phyloP scores from a whole-genome alignment of 2,888 invertebrate species.

The Lottia scabra region DNA sequence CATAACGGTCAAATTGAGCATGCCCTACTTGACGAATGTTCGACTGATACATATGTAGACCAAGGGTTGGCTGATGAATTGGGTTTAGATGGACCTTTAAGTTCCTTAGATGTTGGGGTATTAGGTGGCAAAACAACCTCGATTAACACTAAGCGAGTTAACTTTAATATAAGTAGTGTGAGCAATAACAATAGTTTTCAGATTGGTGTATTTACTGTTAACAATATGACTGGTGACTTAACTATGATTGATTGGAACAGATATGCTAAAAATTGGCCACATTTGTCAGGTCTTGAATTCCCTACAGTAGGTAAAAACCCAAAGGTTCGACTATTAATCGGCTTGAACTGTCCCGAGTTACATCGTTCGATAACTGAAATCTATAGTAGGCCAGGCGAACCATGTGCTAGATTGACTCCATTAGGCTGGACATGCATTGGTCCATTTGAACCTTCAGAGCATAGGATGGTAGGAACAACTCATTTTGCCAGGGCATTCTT shows the following conservation, averaged over 20 bases:
- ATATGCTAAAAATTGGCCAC: constrained; percentile 15
- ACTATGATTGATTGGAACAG: constrained; percentile 25
- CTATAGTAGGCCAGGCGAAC: constrained; percentile 23
- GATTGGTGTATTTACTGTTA: constrained; percentile 19
- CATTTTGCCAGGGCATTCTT: constrained; percentile 4
- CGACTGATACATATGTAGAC: neutral
- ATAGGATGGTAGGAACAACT: neutral
- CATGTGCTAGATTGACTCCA: constrained; percentile 30
- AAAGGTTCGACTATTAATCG: constrained; percentile 26
- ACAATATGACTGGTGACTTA: constrained; percentile 25
- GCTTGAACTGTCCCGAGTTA: constrained; percentile 28
- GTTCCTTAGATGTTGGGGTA: neutral
- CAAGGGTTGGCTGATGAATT: constrained; percentile 3
- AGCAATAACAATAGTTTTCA: constrained; percentile 13
- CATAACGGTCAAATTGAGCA: neutral
- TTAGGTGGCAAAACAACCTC: neutral
- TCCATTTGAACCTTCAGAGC: neutral
- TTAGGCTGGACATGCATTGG: constrained; percentile 34
- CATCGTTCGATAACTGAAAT: constrained; percentile 27
- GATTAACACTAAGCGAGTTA: constrained; percentile 2
- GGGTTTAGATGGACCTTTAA: neutral
- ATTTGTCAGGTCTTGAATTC: constrained; percentile 29
- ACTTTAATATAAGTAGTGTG: constrained; percentile 14
- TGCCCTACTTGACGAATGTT: constrained; percentile 5
- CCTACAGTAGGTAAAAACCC: constrained; percentile 10